Evolutionary conservation across 2,888 invertebrate genomes (phyloP).

Genomic region (Notodonta dromedarius): DNA sequence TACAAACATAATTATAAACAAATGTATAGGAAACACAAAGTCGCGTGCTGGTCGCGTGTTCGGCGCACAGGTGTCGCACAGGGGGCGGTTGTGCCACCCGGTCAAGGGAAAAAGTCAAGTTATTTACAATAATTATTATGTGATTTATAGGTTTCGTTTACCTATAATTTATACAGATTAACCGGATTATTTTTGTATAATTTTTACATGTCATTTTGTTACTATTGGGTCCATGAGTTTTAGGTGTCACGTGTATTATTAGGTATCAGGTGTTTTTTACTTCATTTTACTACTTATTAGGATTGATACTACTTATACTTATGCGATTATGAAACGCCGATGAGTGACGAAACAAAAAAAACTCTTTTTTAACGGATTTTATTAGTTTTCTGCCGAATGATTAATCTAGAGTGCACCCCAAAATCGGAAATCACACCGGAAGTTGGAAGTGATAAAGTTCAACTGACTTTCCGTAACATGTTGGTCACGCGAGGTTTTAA

Average conservation of each 20-base stretch:
- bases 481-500: slow-evolving; percentile 65
- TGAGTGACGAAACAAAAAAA: no score
- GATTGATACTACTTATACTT: no score
- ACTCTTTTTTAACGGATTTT: neutral
- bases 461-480: slow-evolving; percentile 72
- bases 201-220: neutral
- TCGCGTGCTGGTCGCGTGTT: slow-evolving; percentile 52
- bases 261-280: no score
- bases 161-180: neutral
- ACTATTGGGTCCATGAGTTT: no score
- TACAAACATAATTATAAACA: slow-evolving; percentile 20
- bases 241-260: no score
- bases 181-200: no score
- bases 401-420: slow-evolving; percentile 32
- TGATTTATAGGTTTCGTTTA: slow-evolving; percentile 2
- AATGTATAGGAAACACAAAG: slow-evolving; percentile 32
- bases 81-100: slow-evolving; percentile 16
- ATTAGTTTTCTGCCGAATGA: slow-evolving; percentile 2
- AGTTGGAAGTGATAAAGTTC: slow-evolving; percentile 81
- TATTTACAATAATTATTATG: slow-evolving; percentile 18
- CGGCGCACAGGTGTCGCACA: slow-evolving; percentile 42
- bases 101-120: slow-evolving; percentile 12
- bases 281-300: no score
- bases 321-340: no score
- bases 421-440: slow-evolving; percentile 69